A percentile compares a stretch with the other conserved stretches of the same genome.
These are phyloP conservation scores for Bombyx mandarina DNA, from an alignment of 1,140 invertebrate species.

Conservation along the genomic window DNA sequence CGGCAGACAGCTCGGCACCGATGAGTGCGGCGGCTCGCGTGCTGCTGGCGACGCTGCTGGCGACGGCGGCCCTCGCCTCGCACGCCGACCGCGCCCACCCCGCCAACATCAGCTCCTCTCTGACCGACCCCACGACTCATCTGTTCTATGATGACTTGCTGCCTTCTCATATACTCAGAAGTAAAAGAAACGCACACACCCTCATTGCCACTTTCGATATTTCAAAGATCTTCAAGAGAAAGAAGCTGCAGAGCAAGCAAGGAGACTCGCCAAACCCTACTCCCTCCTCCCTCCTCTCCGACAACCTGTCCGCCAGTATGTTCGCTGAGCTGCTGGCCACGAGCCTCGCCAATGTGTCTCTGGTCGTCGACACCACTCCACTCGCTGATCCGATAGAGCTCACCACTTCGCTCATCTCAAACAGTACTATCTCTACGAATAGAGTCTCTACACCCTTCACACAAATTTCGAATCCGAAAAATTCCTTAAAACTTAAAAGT, in stretches of 20 bases:
- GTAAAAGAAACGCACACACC: slow-evolving; percentile 29
- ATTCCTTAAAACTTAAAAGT: too few relatives aligned
- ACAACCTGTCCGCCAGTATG: not conserved
- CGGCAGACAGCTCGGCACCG: too few relatives aligned
- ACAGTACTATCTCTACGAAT: too few relatives aligned
- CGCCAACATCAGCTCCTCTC: not conserved
- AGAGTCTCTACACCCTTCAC: too few relatives aligned
- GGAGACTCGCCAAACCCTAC: slow-evolving; percentile 13
- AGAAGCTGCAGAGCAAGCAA: slow-evolving; percentile 16
- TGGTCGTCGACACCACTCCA: not conserved
- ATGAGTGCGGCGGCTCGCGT: not conserved
- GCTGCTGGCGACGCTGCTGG: slow-evolving; percentile 2
- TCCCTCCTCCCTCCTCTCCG: slow-evolving; percentile 17
- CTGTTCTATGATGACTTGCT: not conserved
- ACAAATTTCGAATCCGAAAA: too few relatives aligned
- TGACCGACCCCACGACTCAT: not conserved
- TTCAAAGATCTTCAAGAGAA: slow-evolving; percentile 42
- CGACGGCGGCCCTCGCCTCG: slow-evolving; percentile 2
- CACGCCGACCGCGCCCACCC: not conserved
- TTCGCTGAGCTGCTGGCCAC: not conserved
- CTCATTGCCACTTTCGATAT: slow-evolving; percentile 49
- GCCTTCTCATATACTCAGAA: not conserved
- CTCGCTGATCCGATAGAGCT: not conserved
- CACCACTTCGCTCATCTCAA: not conserved
- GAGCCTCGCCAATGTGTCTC: not conserved